These are phyloP conservation scores for Lochmaea capreae DNA, from an alignment of 2,888 invertebrate genomes.

Conservation along the genomic window DNA sequence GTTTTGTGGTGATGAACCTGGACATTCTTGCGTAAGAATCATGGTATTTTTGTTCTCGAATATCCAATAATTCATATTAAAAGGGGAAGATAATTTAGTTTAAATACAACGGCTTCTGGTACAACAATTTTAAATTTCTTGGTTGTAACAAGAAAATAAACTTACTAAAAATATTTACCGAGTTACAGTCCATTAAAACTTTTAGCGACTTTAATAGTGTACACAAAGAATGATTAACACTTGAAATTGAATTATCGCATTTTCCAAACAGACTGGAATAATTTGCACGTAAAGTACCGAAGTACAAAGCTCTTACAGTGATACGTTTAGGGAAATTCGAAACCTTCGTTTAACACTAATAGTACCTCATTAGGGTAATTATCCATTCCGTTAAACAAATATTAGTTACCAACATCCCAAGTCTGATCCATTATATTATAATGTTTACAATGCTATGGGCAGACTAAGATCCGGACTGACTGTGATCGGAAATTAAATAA, in stretches of 20 bases:
- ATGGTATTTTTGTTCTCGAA: no score
- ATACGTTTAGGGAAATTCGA: slow-evolving; percentile 7
- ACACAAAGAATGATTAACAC: background rate
- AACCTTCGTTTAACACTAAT: background rate
- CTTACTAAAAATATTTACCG: background rate
- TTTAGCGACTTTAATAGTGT: background rate
- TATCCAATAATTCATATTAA: no score
- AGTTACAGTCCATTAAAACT: background rate
- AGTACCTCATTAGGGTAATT: slow-evolving; percentile 7
- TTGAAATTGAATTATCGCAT: background rate
- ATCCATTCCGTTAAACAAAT: slow-evolving; percentile 5
- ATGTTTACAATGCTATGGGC: background rate
- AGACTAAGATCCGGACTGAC: background rate
- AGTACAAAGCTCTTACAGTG: background rate
- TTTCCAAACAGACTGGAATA: background rate
- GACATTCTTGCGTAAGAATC: no score
- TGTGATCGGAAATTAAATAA: background rate
- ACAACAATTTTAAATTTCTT: no score
- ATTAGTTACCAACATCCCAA: slow-evolving; percentile 10
- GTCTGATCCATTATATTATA: background rate
- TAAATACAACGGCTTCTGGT: no score
- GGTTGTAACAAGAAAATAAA: no score
- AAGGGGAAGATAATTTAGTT: no score
- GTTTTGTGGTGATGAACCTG: no score
- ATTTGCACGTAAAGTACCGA: background rate